These are phyloP conservation scores for Acronicta alni DNA, from an alignment of 2,888 invertebrate species.

Conservation along the genomic window DNA sequence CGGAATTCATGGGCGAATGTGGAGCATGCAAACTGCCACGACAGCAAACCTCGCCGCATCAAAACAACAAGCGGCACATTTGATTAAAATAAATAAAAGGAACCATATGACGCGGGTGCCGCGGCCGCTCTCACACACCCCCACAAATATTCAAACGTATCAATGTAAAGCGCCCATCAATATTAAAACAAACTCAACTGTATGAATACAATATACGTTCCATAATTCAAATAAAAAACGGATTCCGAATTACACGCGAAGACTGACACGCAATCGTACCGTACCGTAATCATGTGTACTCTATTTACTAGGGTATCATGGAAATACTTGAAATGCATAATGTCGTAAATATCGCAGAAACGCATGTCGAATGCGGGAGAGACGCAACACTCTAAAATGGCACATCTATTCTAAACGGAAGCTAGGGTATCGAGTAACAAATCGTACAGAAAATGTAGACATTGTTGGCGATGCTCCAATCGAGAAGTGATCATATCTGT, in stretches of 20 bases:
- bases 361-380: conserved; percentile 79
- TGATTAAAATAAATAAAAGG: conserved; percentile 87
- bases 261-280: conserved; percentile 52
- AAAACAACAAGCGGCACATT: conserved; percentile 82
- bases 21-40: conserved; percentile 78
- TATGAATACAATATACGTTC: conserved; percentile 56
- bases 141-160: conserved; percentile 57
- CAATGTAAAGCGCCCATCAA: conserved; percentile 61
- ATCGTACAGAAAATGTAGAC: conserved; percentile 86
- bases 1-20: conserved; percentile 84
- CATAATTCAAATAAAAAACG: conserved; percentile 51
- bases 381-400: conserved; percentile 82
- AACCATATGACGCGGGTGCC: conserved; percentile 67
- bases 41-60: conserved; percentile 79
- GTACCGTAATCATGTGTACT: conserved; percentile 50
- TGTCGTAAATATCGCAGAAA: conserved; percentile 80
- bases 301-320: conserved; percentile 58
- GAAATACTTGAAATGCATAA: conserved; percentile 74
- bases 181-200: conserved; percentile 64
- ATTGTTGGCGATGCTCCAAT: conserved; percentile 86
- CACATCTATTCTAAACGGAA: conserved; percentile 87
- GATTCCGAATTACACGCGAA: conserved; percentile 50
- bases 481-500: conserved; percentile 88
- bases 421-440: conserved; percentile 83
- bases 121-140: conserved; percentile 36